Evolutionary conservation across 2,888 invertebrate genomes (phyloP).

Genomic region (Lacanobia oleracea): DNA sequence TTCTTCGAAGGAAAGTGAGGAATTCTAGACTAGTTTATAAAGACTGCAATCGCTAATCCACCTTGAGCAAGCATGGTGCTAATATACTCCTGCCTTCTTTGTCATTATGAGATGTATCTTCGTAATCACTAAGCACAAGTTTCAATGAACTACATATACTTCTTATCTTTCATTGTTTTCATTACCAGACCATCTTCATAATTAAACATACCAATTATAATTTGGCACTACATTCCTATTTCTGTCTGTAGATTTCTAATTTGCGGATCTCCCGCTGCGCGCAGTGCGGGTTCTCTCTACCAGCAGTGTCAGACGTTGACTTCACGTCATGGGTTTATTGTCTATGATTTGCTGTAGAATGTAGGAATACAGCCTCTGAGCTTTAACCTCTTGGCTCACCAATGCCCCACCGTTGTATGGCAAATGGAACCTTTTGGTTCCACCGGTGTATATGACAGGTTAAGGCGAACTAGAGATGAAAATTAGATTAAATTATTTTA

Average conservation of each 20-base stretch:
- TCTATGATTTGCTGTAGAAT: constrained; percentile 62
- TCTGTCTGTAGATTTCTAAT: constrained; percentile 37
- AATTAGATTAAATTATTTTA: constrained; percentile 9
- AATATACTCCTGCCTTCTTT: neutral
- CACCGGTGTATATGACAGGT: too few species aligned
- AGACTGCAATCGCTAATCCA: neutral
- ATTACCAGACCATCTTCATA: neutral
- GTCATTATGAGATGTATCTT: neutral
- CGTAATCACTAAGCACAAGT: neutral
- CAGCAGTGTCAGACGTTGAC: constrained; percentile 69
- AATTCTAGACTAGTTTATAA: neutral
- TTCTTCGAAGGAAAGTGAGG: neutral
- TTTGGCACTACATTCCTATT: constrained; percentile 30
- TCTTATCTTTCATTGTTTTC: neutral
- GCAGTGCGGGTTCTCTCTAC: constrained; percentile 46
- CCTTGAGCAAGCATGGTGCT: neutral
- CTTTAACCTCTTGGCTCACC: too few species aligned
- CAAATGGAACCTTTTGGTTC: too few species aligned
- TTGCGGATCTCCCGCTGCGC: constrained; percentile 21
- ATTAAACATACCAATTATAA: constrained; percentile 13
- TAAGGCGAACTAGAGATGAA: constrained; percentile 4
- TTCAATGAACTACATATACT: neutral
- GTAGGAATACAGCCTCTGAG: constrained; percentile 17
- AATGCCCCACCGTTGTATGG: too few species aligned
- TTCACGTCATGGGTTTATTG: constrained; percentile 70